These are phyloP conservation scores for Lanius ludovicianus DNA, from an alignment of 2,113 vertebrate species.

Conservation along the genomic window DNA sequence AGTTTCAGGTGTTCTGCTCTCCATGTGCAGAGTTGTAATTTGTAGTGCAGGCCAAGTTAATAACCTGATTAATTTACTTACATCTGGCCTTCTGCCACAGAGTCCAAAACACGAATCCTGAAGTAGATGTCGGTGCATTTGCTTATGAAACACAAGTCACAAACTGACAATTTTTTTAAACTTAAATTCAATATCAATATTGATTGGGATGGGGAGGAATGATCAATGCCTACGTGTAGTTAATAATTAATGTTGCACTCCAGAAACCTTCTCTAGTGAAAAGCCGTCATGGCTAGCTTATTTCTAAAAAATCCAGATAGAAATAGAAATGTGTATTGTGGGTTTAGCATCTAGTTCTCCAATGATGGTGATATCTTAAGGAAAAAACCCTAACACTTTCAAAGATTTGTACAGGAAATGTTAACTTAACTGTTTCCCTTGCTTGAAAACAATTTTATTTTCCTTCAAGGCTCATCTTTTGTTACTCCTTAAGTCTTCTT, in stretches of 20 bases:
- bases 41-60: neutral
- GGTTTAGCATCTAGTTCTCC: neutral
- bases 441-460: neutral
- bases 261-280: neutral
- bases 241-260: neutral
- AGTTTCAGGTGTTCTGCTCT: neutral
- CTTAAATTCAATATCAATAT: neutral
- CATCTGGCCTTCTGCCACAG: neutral
- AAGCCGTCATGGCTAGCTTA: neutral
- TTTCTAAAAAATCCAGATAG: neutral
- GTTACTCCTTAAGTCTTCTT: neutral
- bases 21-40: neutral
- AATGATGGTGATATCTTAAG: neutral
- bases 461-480: neutral
- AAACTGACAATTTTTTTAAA: neutral
- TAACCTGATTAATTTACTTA: conserved; percentile 46
- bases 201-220: neutral
- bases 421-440: neutral
- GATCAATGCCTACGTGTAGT: neutral
- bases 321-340: neutral
- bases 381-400: neutral
- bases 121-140: neutral
- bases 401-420: neutral
- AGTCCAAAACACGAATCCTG: neutral
- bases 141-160: neutral